phyloP scores from a whole-genome alignment of 2,113 vertebrate genomes.

The Saccopteryx bilineata region DNA sequence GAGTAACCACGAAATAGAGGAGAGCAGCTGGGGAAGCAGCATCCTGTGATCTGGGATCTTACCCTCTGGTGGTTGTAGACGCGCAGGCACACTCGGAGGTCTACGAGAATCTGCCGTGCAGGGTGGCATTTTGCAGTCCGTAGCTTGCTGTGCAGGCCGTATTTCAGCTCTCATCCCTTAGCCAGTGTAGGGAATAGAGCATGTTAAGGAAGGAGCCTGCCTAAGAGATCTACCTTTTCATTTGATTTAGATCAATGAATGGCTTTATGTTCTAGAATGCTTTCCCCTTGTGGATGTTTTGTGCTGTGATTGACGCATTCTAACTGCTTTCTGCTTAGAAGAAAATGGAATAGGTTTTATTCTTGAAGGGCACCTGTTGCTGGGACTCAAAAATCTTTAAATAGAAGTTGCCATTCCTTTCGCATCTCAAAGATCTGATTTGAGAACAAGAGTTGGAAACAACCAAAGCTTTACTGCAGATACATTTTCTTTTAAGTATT shows the following conservation, averaged over 20 bases:
- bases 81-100: rapidly evolving
- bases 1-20: not conserved
- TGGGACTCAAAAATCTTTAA: constrained; percentile 73
- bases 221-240: constrained; percentile 52
- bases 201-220: not conserved
- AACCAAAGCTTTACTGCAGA: constrained; percentile 37
- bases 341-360: constrained; percentile 75
- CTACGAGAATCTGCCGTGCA: rapidly evolving
- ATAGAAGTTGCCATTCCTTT: constrained; percentile 72
- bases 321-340: constrained; percentile 72
- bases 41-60: not conserved
- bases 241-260: constrained; percentile 64
- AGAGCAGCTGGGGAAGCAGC: not conserved
- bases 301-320: constrained; percentile 70
- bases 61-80: not conserved
- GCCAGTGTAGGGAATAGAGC: not conserved
- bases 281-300: constrained; percentile 70
- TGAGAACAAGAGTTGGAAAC: constrained; percentile 13
- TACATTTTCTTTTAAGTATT: not conserved
- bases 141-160: not conserved
- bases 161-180: not conserved
- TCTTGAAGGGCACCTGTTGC: constrained; percentile 74
- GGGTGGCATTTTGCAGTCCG: not conserved
- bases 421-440: constrained; percentile 55
- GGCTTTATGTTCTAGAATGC: constrained; percentile 61